A percentile compares a stretch with the other conserved stretches of the same genome.
Evolutionary conservation across 2,797 vertebrate genomes (phyloP).

Genomic region (Enteromius afrohamiltoni): DNA sequence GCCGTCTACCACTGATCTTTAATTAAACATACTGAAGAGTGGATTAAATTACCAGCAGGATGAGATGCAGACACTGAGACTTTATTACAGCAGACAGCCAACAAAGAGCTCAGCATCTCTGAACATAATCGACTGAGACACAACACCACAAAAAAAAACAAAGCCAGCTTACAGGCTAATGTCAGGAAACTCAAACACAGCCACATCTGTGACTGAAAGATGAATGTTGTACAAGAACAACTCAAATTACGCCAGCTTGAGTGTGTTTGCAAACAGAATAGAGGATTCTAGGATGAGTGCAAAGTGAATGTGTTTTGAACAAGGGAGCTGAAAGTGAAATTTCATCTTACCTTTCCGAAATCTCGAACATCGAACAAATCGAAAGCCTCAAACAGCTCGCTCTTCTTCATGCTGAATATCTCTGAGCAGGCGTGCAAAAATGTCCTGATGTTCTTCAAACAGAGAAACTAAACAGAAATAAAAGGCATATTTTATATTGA

Average conservation of each 20-base stretch:
- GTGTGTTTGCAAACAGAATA: background rate
- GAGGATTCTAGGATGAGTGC: background rate
- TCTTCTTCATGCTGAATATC: conserved; percentile 93
- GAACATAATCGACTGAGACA: conserved; percentile 61
- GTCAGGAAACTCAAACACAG: conserved; percentile 67
- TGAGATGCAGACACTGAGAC: conserved; percentile 63
- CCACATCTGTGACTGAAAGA: conserved; percentile 7
- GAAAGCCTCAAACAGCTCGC: conserved; percentile 95
- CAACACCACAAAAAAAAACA: conserved; percentile 63
- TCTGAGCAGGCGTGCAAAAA: conserved; percentile 90
- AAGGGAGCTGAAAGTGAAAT: background rate
- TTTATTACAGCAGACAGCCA: conserved; percentile 52
- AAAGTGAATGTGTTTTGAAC: background rate
- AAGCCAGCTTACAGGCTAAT: conserved; percentile 63
- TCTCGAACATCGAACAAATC: conserved; percentile 98
- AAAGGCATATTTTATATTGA: conserved; percentile 25
- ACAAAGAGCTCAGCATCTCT: conserved; percentile 62
- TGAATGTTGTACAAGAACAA: background rate
- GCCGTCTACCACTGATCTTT: conserved; percentile 59
- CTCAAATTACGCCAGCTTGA: background rate
- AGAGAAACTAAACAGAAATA: conserved; percentile 86
- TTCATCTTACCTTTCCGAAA: conserved; percentile 91
- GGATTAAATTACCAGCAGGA: conserved; percentile 56
- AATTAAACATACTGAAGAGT: conserved; percentile 70
- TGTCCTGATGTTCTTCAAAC: conserved; percentile 98